Percentiles rank a stretch among this genome's conserved stretches.
Evolutionary conservation across 2,888 invertebrate species (phyloP).

Genomic region (Amblyteles armatorius): DNA sequence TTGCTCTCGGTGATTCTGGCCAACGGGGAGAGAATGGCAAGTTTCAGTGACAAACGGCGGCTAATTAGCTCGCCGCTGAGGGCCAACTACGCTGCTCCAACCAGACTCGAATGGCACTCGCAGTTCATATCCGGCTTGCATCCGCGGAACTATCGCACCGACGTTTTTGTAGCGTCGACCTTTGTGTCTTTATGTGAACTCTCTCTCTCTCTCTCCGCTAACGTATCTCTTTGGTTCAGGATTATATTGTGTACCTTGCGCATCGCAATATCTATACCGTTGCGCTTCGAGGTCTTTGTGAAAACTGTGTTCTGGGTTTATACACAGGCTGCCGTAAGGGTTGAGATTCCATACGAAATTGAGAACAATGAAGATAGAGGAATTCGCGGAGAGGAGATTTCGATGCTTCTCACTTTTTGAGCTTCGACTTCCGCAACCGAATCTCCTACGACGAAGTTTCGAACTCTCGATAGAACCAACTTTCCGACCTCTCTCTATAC

Average conservation of each 20-base stretch:
- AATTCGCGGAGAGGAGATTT: background rate
- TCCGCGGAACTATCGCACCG: background rate
- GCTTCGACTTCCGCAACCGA: background rate
- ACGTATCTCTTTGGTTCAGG: background rate
- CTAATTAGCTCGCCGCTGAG: conserved; percentile 60
- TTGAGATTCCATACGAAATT: conserved; percentile 8
- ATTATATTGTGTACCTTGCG: background rate
- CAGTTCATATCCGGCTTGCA: conserved; percentile 4
- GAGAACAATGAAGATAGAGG: conserved; percentile 14
- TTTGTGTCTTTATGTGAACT: background rate
- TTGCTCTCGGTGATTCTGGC: conserved; percentile 27
- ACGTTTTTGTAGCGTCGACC: background rate
- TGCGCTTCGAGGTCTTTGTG: conserved; percentile 13
- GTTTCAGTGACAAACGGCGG: conserved; percentile 55
- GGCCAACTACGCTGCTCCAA: background rate
- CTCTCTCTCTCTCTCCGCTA: background rate
- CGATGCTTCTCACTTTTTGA: background rate
- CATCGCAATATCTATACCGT: conserved; percentile 1
- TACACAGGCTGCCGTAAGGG: conserved; percentile 19
- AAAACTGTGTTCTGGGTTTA: background rate
- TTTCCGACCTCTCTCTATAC: background rate
- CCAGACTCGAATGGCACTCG: conserved; percentile 2
- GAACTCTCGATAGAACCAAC: background rate
- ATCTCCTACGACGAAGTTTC: background rate
- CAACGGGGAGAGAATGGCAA: conserved; percentile 22